phyloP scores from a whole-genome alignment of 1,140 invertebrate species.

The Galleria mellonella region DNA sequence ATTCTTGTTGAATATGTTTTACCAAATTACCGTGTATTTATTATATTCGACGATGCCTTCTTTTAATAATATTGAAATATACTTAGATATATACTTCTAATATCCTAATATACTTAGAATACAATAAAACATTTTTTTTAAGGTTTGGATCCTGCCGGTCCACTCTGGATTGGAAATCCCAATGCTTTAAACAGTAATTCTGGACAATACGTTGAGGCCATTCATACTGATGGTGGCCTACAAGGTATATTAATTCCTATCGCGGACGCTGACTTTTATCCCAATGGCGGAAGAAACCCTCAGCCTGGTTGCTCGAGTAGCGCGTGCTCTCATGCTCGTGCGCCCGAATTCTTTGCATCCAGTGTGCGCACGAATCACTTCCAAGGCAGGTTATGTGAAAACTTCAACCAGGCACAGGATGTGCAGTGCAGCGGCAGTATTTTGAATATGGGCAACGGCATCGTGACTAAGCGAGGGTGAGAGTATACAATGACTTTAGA shows the following conservation, averaged over 20 bases:
- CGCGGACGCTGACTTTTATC: conserved; percentile 74
- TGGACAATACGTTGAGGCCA: conserved; percentile 76
- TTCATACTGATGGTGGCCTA: conserved; percentile 75
- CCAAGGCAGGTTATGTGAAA: conserved; percentile 45
- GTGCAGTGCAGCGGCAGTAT: conserved; percentile 30
- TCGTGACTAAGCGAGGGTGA: conserved; percentile 41
- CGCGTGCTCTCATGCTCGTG: conserved; percentile 69
- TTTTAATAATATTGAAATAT: too few relatives aligned
- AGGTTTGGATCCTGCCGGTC: conserved; percentile 80
- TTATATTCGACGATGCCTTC: too few relatives aligned
- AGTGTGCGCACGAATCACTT: conserved; percentile 67
- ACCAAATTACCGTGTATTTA: too few relatives aligned
- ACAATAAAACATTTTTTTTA: too few relatives aligned
- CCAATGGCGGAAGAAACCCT: conserved; percentile 71
- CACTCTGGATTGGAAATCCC: conserved; percentile 60
- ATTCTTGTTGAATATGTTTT: too few relatives aligned
- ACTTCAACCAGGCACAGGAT: conserved; percentile 27
- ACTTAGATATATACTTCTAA: too few relatives aligned
- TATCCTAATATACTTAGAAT: too few relatives aligned
- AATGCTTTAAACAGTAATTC: conserved; percentile 55
- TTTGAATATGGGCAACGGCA: conserved; percentile 50
- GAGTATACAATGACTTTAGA: conserved; percentile 3
- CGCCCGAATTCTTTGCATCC: conserved; percentile 74
- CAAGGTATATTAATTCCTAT: conserved; percentile 53
- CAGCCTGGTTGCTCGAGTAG: conserved; percentile 79